Conservation (phyloP, 2,797 vertebrate species). For the Phataginus tetradactyla region DNA sequence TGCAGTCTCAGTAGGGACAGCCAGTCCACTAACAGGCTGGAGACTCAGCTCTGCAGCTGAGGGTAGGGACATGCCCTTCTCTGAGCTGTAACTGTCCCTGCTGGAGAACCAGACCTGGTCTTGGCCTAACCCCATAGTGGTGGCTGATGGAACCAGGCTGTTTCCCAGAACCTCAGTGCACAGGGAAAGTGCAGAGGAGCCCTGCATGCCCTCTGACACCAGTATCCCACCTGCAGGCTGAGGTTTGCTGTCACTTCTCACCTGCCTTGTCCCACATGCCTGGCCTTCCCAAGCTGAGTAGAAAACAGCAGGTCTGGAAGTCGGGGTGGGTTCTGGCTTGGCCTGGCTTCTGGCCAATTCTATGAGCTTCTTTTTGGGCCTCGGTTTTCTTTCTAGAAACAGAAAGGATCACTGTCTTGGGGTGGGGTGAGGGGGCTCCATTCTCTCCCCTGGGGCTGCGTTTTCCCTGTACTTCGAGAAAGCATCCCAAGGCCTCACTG, state of each 20-base stretch:
- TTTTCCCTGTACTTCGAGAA: neutral
- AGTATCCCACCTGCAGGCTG: fast-evolving
- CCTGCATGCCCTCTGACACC: fast-evolving
- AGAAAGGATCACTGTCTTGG: neutral
- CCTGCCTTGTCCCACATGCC: neutral
- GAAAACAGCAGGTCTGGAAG: neutral
- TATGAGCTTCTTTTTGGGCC: neutral
- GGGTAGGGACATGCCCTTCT: neutral
- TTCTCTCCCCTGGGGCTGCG: neutral
- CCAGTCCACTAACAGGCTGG: neutral
- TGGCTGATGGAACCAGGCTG: neutral
- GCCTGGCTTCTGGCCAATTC: neutral
- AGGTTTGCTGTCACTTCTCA: neutral
- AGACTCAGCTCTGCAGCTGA: no score
- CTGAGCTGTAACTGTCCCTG: neutral
- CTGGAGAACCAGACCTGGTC: neutral
- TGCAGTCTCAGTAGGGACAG: neutral
- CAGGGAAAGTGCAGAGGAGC: neutral
- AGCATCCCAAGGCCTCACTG: neutral
- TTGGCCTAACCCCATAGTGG: neutral
- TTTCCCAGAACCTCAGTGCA: neutral
- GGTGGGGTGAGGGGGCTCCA: neutral
- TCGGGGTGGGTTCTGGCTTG: neutral
- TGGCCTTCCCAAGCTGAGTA: neutral
- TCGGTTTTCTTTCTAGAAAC: neutral